Evolutionary conservation across 2,888 invertebrate species (phyloP).

Genomic region (Hirtodrosophila cameraria): DNA sequence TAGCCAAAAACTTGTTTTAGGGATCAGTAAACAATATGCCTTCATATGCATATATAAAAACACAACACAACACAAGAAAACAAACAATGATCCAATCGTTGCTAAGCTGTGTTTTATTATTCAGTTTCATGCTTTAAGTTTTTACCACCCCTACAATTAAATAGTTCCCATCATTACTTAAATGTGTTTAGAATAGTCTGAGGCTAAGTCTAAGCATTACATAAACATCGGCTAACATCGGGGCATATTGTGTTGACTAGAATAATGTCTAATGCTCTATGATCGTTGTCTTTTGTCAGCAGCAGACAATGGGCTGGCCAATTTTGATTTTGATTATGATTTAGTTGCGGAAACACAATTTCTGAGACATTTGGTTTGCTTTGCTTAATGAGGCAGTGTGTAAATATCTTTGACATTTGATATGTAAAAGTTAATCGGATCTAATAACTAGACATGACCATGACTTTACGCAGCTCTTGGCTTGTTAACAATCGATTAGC

Average conservation of each 20-base stretch:
- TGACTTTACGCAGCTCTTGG: conserved; percentile 21
- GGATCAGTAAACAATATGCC: conserved; percentile 58
- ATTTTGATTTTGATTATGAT: conserved; percentile 36
- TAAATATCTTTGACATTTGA: conserved; percentile 45
- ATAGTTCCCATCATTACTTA: not conserved
- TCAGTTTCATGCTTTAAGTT: conserved; percentile 51
- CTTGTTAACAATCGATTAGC: conserved; percentile 39
- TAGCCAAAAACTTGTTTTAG: conserved; percentile 3
- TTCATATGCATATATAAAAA: conserved; percentile 54
- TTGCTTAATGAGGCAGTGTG: conserved; percentile 25
- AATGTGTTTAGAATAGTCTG: conserved; percentile 3
- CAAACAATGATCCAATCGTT: conserved; percentile 44
- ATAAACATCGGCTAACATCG: conserved; percentile 28
- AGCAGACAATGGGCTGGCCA: conserved; percentile 23
- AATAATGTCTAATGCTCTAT: conserved; percentile 25
- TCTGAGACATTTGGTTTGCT: conserved; percentile 33
- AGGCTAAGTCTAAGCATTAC: conserved; percentile 23
- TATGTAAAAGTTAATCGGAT: conserved; percentile 41
- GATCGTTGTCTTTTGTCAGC: conserved; percentile 27
- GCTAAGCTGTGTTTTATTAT: conserved; percentile 53
- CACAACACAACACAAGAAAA: conserved; percentile 3
- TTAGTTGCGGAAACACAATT: conserved; percentile 53
- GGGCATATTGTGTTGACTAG: conserved; percentile 55
- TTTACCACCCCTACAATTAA: conserved; percentile 59
- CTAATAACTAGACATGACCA: conserved; percentile 19